Base-by-base conservation (phyloP, 2,888 invertebrate genomes). In the Andrena fulva region DNA sequence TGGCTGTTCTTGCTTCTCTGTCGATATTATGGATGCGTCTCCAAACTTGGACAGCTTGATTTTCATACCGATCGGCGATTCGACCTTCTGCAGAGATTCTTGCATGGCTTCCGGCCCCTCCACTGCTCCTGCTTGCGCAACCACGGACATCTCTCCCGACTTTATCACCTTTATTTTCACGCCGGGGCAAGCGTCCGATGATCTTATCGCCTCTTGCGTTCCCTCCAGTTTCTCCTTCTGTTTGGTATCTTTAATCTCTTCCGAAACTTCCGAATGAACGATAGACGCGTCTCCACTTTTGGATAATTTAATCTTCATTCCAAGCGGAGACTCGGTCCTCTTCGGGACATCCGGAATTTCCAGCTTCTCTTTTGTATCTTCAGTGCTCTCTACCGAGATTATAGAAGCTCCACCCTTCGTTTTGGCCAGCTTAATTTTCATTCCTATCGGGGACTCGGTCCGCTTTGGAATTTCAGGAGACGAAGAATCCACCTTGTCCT, bases 291-390 rank as follows among this genome's bases (percentile, higher is more conserved):
- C 92, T 79, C 92, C 59, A 74, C 69, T 85, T 86, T 92, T 70
- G 16, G 88, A 91, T 48, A 93, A 85, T 79, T 94, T 94, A 66
- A 94, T 92, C 70, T 93, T 94, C 90, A 93, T 91, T 31, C 93
- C 93, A n/a, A 93, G 85, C 10, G 92, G 91, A 3, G 93, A 93
- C 66, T 93, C 93, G 2, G 88, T 90, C 74, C 92, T 82, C 64
- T 90, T 93, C 0, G 92, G 90, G 12, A 82, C 77, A 16, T 91
- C 92, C 4, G 84, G 77, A 48, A 84, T 20, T 6, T 89, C 89
- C 12, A 84, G 62, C 72, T 71, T 91, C 2, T 89, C 88, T 52
- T 72, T 90, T 5, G 59, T 1, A 20, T 89, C 90, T 42, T 90
- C 90, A 7, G 69, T 10, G 20, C 77, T 86, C 33, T 86, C 90